A percentile compares a stretch with the other conserved stretches of the same genome.
phyloP scores from a whole-genome alignment of 2,888 invertebrate genomes.

The Synanthedon myopaeformis region DNA sequence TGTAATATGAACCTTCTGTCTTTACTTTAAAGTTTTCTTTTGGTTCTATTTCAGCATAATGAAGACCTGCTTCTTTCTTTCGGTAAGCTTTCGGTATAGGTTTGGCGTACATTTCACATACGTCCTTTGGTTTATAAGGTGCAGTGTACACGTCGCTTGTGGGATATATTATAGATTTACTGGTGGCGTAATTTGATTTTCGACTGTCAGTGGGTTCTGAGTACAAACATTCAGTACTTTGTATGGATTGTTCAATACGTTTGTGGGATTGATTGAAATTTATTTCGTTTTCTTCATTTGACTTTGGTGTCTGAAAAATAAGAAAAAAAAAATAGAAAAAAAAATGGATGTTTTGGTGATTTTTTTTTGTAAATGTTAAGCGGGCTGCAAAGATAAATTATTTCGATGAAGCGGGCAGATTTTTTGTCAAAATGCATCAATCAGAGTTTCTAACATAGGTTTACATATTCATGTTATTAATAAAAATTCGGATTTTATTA shows the following conservation, averaged over 20 bases:
- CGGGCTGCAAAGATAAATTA: too few relatives aligned
- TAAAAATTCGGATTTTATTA: too few relatives aligned
- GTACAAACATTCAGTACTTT: not conserved
- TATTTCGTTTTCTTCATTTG: too few relatives aligned
- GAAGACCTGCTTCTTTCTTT: not conserved
- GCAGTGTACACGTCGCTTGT: not conserved
- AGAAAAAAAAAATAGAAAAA: too few relatives aligned
- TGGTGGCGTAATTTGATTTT: not conserved
- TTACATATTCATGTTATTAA: too few relatives aligned
- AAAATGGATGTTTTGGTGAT: too few relatives aligned
- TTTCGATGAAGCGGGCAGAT: too few relatives aligned
- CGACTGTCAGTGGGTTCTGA: not conserved
- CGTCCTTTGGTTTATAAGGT: constrained; percentile 3
- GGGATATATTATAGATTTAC: not conserved
- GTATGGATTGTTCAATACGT: not conserved
- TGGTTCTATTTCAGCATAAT: not conserved
- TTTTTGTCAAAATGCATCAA: too few relatives aligned
- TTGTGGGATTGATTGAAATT: too few relatives aligned
- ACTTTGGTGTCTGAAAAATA: too few relatives aligned
- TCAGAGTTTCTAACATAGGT: too few relatives aligned
- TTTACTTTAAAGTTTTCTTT: not conserved
- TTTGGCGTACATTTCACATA: constrained; percentile 7
- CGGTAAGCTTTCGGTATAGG: constrained; percentile 7
- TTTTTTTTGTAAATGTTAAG: too few relatives aligned
- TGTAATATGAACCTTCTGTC: not conserved